Conservation (phyloP, 2,797 vertebrate genomes). For the Cossypha polioptera region DNA sequence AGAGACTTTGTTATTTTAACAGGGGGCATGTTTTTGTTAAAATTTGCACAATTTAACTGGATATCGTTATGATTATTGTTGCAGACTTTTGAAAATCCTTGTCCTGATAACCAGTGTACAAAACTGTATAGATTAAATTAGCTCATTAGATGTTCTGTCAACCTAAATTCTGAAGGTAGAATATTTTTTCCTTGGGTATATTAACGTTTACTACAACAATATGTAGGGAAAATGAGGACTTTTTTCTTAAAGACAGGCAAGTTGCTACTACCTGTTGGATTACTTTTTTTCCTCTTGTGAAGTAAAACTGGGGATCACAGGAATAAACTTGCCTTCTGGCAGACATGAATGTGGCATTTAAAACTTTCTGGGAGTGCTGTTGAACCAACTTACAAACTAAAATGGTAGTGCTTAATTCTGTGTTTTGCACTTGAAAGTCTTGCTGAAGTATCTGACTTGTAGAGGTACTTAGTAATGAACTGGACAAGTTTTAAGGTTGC, state of each 20-base stretch:
- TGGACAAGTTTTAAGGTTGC: neutral
- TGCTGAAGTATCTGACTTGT: neutral
- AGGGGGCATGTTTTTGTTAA: neutral
- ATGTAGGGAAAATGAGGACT: neutral
- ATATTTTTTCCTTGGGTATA: neutral
- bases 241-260: neutral
- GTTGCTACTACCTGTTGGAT: slow-evolving; percentile 33
- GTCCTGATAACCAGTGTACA: neutral
- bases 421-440: neutral
- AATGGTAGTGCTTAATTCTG: neutral
- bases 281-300: neutral
- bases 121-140: neutral
- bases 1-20: neutral
- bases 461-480: neutral
- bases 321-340: neutral
- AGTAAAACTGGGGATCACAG: neutral
- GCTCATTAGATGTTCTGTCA: neutral
- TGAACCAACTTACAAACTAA: neutral
- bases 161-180: neutral
- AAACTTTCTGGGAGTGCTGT: neutral
- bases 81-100: slow-evolving; percentile 47
- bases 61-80: neutral
- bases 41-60: neutral
- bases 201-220: neutral
- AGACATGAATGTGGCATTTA: neutral